Base-by-base conservation (phyloP, 2,888 invertebrate species). In the Panopea generosa region DNA sequence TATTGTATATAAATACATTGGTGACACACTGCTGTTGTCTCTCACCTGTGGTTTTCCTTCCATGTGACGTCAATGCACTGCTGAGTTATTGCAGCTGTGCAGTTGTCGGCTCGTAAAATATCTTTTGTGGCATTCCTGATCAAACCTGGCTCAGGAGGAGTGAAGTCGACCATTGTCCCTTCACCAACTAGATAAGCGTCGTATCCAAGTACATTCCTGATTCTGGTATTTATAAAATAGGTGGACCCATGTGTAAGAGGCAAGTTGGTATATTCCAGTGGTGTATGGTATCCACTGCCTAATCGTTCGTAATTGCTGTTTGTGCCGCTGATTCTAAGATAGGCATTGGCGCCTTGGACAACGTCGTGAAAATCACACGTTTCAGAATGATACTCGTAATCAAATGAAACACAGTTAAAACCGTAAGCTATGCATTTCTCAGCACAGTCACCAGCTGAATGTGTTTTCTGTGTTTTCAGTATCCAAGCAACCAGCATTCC, bases 141-240 rank as follows among this genome's bases (percentile, higher is more conserved):
- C 24, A 60, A 60, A 1, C 86, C 87, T 7, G 88, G 84, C 55
- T 83, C 84, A 7, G 88, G 88, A 16, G 86, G 83, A 0, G 86
- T 86, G 47, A 85, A 84, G 47, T 88, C 88, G 2, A 81, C 77
- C 68, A 84, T 78, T 0, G 86, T 88, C 6, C 86, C 86, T 33
- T 65, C 47, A 0, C 86, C 84, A 14, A 82, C 40, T 18, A 86
- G 43, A 52, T 71, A 76, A 9, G 77, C 76, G 20, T 63, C 70
- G 56, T 88, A 88, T 2, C 84, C 85, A 1, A 88, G 72, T 3
- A 60, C 49, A 61, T 88, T 88, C 0, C 60, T 77, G 3, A 87
- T 68, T 11, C 68, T 60, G 0, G 84, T 77, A 45, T 88, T 88
- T 1, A 88, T 65, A 47, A 79, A 86, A 53, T 88, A 87, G 1